phyloP scores from a whole-genome alignment of 2,113 vertebrate species.

The Anthoscopus minutus region DNA sequence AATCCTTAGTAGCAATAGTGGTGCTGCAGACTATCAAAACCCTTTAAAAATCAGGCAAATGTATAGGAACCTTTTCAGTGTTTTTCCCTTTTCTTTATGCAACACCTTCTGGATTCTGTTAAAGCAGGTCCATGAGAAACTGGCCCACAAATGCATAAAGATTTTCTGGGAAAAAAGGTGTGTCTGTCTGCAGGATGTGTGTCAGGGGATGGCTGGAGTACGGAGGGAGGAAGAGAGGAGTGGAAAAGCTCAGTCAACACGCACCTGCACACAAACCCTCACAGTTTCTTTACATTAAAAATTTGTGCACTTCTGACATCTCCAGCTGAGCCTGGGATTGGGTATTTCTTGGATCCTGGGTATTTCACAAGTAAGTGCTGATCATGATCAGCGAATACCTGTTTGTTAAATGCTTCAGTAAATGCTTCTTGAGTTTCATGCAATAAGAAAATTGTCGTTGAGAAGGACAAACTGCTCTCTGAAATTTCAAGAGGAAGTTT shows the following conservation, averaged over 20 bases:
- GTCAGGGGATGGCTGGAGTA: neutral
- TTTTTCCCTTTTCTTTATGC: neutral
- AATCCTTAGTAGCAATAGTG: neutral
- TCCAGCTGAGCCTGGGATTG: neutral
- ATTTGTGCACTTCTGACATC: neutral
- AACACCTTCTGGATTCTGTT: neutral
- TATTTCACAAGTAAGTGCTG: neutral
- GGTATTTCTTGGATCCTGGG: neutral
- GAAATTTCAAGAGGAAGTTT: neutral
- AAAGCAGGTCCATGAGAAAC: neutral
- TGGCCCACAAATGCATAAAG: neutral
- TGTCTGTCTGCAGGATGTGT: neutral
- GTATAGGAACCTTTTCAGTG: neutral
- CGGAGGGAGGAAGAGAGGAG: neutral
- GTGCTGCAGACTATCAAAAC: neutral
- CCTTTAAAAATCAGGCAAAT: neutral
- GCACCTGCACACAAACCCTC: neutral
- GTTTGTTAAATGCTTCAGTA: neutral
- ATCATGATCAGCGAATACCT: neutral
- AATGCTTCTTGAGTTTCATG: neutral
- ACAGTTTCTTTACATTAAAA: neutral
- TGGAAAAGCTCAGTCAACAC: neutral
- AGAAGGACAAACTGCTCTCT: neutral
- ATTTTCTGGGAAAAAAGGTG: neutral
- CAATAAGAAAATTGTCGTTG: neutral